Conservation (phyloP, 2,113 vertebrate genomes). For the Protobothrops mucrosquamatus region DNA sequence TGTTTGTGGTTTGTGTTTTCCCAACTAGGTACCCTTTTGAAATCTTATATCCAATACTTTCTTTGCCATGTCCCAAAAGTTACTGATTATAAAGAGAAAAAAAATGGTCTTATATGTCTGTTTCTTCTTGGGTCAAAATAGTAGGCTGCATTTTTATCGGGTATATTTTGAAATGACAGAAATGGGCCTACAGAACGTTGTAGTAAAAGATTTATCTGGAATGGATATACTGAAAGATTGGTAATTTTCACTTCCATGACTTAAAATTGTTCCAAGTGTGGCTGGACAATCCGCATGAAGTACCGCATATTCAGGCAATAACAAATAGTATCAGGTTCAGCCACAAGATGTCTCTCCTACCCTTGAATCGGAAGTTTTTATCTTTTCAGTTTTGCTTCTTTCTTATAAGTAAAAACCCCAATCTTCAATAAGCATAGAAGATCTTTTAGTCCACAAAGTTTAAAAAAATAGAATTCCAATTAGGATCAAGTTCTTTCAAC, state of each 20-base stretch:
- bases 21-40: neutral
- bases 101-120: neutral
- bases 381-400: no score
- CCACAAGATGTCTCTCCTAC: no score
- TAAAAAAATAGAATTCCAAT: no score
- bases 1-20: neutral
- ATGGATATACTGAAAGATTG: neutral
- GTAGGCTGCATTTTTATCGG: neutral
- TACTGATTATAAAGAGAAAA: neutral
- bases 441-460: no score
- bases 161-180: neutral
- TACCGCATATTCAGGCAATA: neutral
- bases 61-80: neutral
- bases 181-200: neutral
- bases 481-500: no score
- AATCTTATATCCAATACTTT: neutral
- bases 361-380: no score
- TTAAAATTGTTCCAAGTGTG: neutral
- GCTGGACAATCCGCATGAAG: neutral
- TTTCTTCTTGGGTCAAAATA: neutral
- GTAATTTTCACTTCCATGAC: neutral
- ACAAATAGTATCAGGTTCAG: no score
- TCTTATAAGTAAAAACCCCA: no score
- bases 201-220: neutral
- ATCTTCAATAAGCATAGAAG: no score